These are phyloP conservation scores for Cephalopterus ornatus DNA, from an alignment of 2,113 vertebrate genomes.

Conservation along the genomic window DNA sequence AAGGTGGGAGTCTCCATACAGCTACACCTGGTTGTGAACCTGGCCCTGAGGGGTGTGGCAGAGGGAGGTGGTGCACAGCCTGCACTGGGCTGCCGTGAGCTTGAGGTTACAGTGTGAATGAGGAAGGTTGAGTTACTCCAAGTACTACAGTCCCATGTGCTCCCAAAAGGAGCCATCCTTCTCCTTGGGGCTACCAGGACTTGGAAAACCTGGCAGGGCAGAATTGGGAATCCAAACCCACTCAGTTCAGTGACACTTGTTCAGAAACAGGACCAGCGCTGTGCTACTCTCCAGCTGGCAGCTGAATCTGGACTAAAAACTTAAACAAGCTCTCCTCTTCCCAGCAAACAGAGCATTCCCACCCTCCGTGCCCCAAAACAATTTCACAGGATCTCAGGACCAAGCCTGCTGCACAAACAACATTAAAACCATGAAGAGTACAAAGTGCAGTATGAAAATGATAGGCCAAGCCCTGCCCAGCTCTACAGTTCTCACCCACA, in stretches of 20 bases:
- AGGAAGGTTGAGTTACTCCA: not conserved
- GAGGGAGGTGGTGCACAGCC: not conserved
- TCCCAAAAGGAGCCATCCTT: not conserved
- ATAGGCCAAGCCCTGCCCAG: not conserved
- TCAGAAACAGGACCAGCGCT: not conserved
- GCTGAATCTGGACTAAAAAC: not conserved
- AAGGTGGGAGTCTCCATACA: not conserved
- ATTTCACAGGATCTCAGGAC: not conserved
- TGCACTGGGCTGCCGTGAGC: not conserved
- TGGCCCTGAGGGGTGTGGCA: accelerated
- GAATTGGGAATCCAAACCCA: not conserved
- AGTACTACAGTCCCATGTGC: not conserved
- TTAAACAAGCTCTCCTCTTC: not conserved
- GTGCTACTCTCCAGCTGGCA: not conserved
- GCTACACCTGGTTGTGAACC: not conserved
- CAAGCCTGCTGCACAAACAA: conserved; percentile 44
- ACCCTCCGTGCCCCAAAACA: not conserved
- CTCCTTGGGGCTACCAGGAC: not conserved
- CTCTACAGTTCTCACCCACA: not conserved
- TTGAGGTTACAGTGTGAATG: not conserved
- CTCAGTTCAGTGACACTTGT: not conserved
- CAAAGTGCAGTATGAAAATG: conserved; percentile 39
- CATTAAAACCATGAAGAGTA: conserved; percentile 15
- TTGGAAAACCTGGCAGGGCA: not conserved
- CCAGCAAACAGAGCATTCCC: not conserved